phyloP scores from a whole-genome alignment of 2,888 invertebrate genomes.

The Pharmacophagus antenor region DNA sequence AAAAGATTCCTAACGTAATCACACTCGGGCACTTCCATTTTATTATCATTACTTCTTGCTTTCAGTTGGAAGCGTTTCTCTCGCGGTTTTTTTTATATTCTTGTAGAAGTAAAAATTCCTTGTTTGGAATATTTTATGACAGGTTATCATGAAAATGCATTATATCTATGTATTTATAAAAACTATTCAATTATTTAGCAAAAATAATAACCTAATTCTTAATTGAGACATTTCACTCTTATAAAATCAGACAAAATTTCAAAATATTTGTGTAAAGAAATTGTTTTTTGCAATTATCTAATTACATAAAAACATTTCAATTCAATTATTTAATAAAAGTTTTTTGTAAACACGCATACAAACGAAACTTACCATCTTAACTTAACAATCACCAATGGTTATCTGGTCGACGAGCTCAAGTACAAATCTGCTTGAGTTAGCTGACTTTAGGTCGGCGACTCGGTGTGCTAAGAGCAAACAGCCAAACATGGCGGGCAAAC shows the following conservation, averaged over 20 bases:
- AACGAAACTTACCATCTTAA: conserved; percentile 38
- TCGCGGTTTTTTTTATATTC: neutral
- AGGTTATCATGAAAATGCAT: too few relatives aligned
- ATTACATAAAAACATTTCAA: too few relatives aligned
- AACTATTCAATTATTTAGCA: too few relatives aligned
- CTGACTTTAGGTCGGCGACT: conserved; percentile 53
- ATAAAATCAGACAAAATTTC: too few relatives aligned
- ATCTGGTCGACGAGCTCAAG: conserved; percentile 52
- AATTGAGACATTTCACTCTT: too few relatives aligned
- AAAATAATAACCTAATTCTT: too few relatives aligned
- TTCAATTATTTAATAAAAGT: neutral
- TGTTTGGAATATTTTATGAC: too few relatives aligned
- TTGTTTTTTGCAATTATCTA: neutral
- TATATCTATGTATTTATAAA: too few relatives aligned
- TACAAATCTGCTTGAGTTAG: conserved; percentile 51
- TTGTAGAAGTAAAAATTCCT: neutral
- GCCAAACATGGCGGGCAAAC: conserved; percentile 51
- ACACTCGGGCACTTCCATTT: conserved; percentile 20
- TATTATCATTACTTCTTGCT: conserved; percentile 26
- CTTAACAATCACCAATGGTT: conserved; percentile 59
- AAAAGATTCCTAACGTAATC: conserved; percentile 22
- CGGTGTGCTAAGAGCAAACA: conserved; percentile 55
- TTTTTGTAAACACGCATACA: neutral
- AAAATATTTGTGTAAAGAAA: too few relatives aligned
- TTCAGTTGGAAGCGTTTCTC: conserved; percentile 12